Evolutionary conservation across 2,888 invertebrate genomes (phyloP).

Genomic region (Tridacna gigas): DNA sequence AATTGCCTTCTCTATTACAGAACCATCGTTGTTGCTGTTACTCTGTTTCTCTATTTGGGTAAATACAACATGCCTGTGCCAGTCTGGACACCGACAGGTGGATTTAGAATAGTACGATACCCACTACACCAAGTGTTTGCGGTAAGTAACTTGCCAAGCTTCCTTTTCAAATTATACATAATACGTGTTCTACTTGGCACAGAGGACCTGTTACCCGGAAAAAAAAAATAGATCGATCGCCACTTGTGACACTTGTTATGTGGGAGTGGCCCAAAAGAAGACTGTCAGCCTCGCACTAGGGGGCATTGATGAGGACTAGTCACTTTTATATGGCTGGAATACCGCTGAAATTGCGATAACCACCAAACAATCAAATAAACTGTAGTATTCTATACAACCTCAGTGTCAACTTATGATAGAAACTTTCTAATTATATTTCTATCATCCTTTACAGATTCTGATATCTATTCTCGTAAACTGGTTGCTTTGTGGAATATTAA

Average conservation of each 20-base stretch:
- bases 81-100: slow-evolving; percentile 54
- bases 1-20: slow-evolving; percentile 23
- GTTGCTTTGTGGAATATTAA: slow-evolving; percentile 1
- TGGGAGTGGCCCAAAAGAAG: too few species aligned
- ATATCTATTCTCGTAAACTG: background rate
- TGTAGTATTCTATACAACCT: background rate
- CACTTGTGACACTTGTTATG: background rate
- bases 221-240: background rate
- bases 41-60: slow-evolving; percentile 59
- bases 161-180: background rate
- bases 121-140: slow-evolving; percentile 65
- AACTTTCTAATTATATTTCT: background rate
- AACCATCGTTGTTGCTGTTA: slow-evolving; percentile 43
- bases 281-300: too few species aligned
- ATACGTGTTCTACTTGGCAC: background rate
- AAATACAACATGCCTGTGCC: slow-evolving; percentile 66
- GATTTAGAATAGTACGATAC: slow-evolving; percentile 63
- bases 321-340: background rate
- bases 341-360: background rate
- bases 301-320: too few species aligned
- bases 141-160: slow-evolving; percentile 32
- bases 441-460: slow-evolving; percentile 11
- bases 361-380: background rate
- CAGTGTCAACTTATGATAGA: background rate
- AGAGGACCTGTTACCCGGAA: background rate